Evolutionary conservation across 37 sponge, comb jelly and placozoan genomes (phyloP), one percentile per base, ranked within the genome.

Genomic region (Tethya wilhelma): DNA sequence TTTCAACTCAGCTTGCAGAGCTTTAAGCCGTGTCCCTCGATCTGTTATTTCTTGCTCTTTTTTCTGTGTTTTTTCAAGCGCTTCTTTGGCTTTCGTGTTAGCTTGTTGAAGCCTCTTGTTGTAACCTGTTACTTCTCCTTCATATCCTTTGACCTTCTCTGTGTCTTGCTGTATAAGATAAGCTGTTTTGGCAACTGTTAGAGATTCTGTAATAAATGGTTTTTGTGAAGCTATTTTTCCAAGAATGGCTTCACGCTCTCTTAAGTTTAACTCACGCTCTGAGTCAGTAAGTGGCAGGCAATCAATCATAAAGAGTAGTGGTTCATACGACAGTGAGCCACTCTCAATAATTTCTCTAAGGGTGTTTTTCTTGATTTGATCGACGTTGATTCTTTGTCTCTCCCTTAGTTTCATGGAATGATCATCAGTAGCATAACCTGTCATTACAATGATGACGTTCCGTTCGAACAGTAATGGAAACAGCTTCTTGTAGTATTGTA

Each of bases 361-460:
- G 7, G 69, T 58, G 38, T 82, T 82, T 4, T 2, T 39, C 28
- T 40, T 71, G 2, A 82, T n/a, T 59, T 43, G 19, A 12, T 60
- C 74, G 8, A 73, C 66, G 58, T 82, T 74, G 28, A 82, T 73
- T 5, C 83, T 44, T 39, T 62, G 60, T 36, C 32, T 20, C 11
- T 38, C 53, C 8, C 83, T 26, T 30, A 42, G 22, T 31, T 56
- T 60, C n/a, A 55, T 62, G 37, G 83, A 38, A 28, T 55, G 43
- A 36, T 71, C 65, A 62, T 73, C 74, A 43, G 63, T 42, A 7
- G 49, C 74, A 82, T 41, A 82, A n/a, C 44, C 64, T 34, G 83
- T 82, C 83, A 82, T 31, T 3, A 82, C 74, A 42, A 72, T 42
- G 44, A 82, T 71, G 29, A 82, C 62, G 57, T 82, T 82, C 23